These are phyloP conservation scores for Pollachius pollachius DNA, from an alignment of 2,113 vertebrate species.

Conservation along the genomic window DNA sequence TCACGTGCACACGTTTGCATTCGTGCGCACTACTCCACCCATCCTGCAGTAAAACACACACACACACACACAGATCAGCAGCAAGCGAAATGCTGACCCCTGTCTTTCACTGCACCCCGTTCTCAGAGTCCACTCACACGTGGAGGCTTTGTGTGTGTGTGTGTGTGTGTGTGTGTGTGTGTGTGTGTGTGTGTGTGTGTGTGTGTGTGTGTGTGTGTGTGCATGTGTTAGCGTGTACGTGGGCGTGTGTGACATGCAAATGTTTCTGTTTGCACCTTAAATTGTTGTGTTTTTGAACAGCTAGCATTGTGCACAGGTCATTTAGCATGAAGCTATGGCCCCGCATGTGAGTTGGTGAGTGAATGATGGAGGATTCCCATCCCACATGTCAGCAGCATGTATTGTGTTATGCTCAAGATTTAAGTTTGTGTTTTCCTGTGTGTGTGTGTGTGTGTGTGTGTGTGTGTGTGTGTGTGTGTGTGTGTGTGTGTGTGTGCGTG, in stretches of 20 bases:
- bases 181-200: not conserved
- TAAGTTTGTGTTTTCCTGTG: no score
- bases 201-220: not conserved
- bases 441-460: constrained; percentile 34
- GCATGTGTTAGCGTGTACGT: not conserved
- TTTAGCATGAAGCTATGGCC: no score
- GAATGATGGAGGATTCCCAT: constrained; percentile 9
- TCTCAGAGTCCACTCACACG: constrained; percentile 46
- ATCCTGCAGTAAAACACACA: constrained; percentile 51
- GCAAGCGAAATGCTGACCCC: constrained; percentile 70
- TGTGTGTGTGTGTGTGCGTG: no score
- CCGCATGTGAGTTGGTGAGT: not conserved
- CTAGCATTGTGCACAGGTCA: constrained; percentile 28
- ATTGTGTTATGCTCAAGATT: constrained; percentile 22
- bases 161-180: not conserved
- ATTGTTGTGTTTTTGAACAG: constrained; percentile 11
- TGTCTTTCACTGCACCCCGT: constrained; percentile 60
- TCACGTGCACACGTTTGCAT: not conserved
- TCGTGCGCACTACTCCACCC: constrained; percentile 39
- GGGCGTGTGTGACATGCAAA: not conserved
- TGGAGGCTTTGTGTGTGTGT: constrained; percentile 27
- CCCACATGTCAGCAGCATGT: constrained; percentile 3
- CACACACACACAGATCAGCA: constrained; percentile 60
- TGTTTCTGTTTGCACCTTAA: not conserved
- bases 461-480: no score